phyloP scores from a whole-genome alignment of 2,888 invertebrate species.

The Philonicus albiceps region DNA sequence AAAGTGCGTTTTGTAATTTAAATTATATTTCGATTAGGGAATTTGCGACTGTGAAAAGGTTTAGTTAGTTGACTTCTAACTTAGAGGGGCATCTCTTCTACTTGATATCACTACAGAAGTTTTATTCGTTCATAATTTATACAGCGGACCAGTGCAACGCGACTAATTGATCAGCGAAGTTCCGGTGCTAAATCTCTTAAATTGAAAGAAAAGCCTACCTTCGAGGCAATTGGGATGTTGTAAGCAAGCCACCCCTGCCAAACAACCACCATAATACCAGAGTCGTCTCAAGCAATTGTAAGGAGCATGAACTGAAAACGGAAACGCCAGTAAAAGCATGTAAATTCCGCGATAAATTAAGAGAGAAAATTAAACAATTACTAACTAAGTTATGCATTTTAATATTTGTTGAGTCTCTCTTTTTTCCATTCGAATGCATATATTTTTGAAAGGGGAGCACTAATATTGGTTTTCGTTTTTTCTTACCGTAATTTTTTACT shows the following conservation, averaged over 20 bases:
- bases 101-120: neutral
- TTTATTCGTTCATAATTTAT: neutral
- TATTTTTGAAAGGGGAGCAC: neutral
- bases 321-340: neutral
- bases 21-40: conserved; percentile 24
- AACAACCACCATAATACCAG: neutral
- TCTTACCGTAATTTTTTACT: too few species aligned
- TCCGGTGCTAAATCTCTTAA: neutral
- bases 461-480: too few species aligned
- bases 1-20: conserved; percentile 1
- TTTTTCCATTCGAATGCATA: neutral
- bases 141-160: neutral
- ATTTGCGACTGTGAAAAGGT: conserved; percentile 20
- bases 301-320: neutral
- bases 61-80: neutral
- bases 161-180: neutral
- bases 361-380: neutral
- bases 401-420: neutral
- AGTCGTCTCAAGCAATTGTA: too few species aligned
- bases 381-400: neutral
- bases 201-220: neutral
- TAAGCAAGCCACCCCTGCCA: neutral
- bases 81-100: neutral
- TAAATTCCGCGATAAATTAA: neutral
- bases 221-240: neutral